Evolutionary conservation across 2,113 vertebrate species (phyloP).

Genomic region (Struthio camelus): DNA sequence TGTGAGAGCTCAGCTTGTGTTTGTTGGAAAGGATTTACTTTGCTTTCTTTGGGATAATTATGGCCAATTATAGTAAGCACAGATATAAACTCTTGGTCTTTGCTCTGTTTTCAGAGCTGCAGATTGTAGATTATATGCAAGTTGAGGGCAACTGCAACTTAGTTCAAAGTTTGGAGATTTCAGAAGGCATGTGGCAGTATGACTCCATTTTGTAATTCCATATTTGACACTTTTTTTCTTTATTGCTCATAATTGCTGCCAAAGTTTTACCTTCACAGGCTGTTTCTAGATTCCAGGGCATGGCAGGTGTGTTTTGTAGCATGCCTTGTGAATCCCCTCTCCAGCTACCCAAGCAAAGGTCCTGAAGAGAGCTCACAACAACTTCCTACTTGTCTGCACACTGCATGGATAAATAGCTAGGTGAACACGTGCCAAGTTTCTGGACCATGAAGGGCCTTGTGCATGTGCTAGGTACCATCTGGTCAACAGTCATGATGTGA

Average conservation of each 20-base stretch:
- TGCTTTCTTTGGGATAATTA: constrained; percentile 4
- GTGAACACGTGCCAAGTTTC: not conserved
- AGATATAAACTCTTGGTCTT: not conserved
- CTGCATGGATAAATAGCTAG: not conserved
- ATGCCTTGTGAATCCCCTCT: not conserved
- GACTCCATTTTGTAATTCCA: not conserved
- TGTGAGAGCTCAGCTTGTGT: not conserved
- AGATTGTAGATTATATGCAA: not conserved
- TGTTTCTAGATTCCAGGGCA: not conserved
- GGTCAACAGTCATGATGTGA: not conserved
- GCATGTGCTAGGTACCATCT: not conserved
- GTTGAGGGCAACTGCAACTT: not conserved
- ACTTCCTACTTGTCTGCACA: not conserved
- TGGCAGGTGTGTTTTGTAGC: not conserved
- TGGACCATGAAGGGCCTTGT: not conserved
- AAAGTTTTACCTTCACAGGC: not conserved
- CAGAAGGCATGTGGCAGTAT: not conserved
- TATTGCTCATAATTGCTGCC: not conserved
- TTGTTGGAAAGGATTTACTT: constrained; percentile 24
- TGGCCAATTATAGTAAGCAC: not conserved
- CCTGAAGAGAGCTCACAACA: not conserved
- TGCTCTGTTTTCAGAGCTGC: not conserved
- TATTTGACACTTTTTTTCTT: not conserved
- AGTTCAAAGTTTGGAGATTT: not conserved
- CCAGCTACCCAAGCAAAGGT: not conserved